Conservation (phyloP, 2,797 vertebrate genomes). For the Pantherophis alleghaniensis region DNA sequence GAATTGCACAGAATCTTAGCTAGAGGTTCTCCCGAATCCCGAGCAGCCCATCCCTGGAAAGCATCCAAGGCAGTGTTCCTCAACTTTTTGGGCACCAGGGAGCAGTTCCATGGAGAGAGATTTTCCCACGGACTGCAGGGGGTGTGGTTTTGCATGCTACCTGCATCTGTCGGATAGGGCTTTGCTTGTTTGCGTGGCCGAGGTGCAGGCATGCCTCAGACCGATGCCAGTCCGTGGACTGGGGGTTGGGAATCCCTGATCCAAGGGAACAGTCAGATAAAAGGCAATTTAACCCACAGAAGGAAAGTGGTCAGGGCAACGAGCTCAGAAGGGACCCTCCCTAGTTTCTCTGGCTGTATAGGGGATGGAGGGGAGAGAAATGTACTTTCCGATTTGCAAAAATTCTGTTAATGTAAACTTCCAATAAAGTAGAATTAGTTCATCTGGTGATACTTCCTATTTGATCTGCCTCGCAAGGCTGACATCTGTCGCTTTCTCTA, state of each 20-base stretch:
- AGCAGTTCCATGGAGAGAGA: too few relatives aligned
- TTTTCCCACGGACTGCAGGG: too few relatives aligned
- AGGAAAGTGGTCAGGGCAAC: neutral
- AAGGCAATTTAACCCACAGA: neutral
- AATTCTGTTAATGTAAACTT: neutral
- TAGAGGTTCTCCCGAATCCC: too few relatives aligned
- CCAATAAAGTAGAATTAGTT: neutral
- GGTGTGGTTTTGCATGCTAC: too few relatives aligned
- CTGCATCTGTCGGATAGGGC: too few relatives aligned
- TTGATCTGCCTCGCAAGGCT: neutral
- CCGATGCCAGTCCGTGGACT: too few relatives aligned
- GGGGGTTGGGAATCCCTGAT: too few relatives aligned
- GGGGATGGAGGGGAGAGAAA: neutral
- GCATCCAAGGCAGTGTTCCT: neutral
- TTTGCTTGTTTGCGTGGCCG: too few relatives aligned
- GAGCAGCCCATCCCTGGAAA: neutral
- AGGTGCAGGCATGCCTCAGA: too few relatives aligned
- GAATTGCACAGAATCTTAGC: too few relatives aligned
- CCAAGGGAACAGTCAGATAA: neutral
- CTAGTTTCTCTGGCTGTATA: neutral
- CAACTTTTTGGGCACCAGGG: too few relatives aligned
- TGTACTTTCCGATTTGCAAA: neutral
- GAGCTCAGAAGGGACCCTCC: neutral
- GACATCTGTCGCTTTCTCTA: conserved; percentile 47
- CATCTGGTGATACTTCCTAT: neutral